Conservation (phyloP, 2,113 vertebrate species). For the Calidris pugnax region DNA sequence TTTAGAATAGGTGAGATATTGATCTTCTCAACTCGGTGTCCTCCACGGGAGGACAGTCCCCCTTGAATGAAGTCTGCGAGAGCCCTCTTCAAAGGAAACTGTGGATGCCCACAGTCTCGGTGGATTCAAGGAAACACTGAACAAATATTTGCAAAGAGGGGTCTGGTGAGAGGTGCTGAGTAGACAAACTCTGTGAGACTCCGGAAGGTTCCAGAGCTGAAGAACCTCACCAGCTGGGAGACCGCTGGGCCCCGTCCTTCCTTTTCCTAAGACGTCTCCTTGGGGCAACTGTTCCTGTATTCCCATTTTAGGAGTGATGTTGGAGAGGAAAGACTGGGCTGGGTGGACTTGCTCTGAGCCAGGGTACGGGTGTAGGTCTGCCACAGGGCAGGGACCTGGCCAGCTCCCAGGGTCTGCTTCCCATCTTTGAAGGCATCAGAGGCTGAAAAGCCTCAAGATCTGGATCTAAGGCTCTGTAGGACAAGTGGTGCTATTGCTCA, state of each 20-base stretch:
- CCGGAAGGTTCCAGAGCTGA: background rate
- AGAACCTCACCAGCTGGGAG: background rate
- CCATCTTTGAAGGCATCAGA: background rate
- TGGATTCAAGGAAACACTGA: background rate
- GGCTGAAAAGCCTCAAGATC: background rate
- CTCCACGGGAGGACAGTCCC: background rate
- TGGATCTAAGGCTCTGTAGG: background rate
- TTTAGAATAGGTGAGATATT: background rate
- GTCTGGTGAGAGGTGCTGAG: background rate
- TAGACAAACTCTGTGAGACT: accelerated
- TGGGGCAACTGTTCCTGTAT: background rate
- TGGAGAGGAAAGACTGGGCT: no score
- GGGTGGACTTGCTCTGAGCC: background rate
- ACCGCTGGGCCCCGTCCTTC: background rate
- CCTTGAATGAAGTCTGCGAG: background rate
- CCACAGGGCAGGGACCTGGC: background rate
- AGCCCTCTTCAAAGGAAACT: background rate
- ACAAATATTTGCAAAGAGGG: background rate
- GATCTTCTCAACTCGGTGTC: background rate
- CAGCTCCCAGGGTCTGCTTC: background rate
- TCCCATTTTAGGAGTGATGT: background rate
- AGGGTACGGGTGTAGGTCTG: background rate
- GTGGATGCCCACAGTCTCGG: background rate
- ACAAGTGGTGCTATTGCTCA: background rate
- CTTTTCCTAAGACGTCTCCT: background rate